Percentiles rank a stretch among this genome's conserved stretches.
These are phyloP conservation scores for Rotaria sp. DNA, from an alignment of 2,888 invertebrate species.

Conservation along the genomic window DNA sequence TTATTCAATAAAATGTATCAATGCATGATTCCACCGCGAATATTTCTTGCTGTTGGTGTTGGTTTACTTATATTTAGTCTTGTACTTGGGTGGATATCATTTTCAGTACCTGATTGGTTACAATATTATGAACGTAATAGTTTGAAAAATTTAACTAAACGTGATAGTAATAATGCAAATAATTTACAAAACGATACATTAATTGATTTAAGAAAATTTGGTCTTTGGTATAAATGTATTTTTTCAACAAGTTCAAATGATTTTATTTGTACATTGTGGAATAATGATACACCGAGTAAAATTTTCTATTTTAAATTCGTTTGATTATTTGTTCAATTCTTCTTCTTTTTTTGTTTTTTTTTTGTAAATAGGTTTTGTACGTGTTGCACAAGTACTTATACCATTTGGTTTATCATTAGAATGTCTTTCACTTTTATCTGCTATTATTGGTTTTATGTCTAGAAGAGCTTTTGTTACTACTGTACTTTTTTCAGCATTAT, in stretches of 20 bases:
- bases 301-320: background rate
- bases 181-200: background rate
- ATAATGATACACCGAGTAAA: background rate
- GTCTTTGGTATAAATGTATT: background rate
- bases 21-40: background rate
- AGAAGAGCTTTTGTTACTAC: background rate
- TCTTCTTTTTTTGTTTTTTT: background rate
- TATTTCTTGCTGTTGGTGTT: background rate
- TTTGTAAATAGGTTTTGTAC: background rate
- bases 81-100: background rate
- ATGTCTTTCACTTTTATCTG: background rate
- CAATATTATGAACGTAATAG: background rate
- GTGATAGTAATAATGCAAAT: background rate
- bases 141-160: background rate
- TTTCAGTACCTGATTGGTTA: slow-evolving; percentile 2
- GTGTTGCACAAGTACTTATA: slow-evolving; percentile 9
- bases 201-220: background rate
- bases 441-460: background rate
- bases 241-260: background rate
- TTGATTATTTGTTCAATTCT: background rate
- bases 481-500: background rate
- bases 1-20: background rate
- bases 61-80: background rate
- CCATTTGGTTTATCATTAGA: background rate
- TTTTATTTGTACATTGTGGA: background rate